Evolutionary conservation across 2,797 vertebrate genomes (phyloP).

Genomic region (Pempheris klunzingeri): DNA sequence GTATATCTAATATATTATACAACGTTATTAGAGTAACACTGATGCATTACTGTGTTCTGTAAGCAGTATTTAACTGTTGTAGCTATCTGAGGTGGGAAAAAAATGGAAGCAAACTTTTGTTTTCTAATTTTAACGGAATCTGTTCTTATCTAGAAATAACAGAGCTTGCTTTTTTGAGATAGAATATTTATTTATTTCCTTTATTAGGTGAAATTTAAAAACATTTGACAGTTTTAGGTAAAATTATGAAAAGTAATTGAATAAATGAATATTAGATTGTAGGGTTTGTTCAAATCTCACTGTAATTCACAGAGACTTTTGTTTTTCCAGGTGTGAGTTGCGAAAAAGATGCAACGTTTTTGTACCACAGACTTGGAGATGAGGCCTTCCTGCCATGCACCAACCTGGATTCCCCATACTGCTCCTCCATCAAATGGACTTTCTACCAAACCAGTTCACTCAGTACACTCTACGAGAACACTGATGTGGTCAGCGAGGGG

Average conservation of each 20-base stretch:
- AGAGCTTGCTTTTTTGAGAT: too few relatives aligned
- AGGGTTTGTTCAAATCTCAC: neutral
- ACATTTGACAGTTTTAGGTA: too few relatives aligned
- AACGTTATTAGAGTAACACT: neutral
- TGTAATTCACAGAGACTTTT: neutral
- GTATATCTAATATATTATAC: too few relatives aligned
- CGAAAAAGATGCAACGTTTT: neutral
- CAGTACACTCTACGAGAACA: neutral
- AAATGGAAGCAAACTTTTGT: too few relatives aligned
- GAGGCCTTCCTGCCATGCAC: conserved; percentile 30
- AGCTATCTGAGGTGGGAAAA: too few relatives aligned
- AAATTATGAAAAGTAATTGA: too few relatives aligned
- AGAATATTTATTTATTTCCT: too few relatives aligned
- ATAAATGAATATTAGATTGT: neutral
- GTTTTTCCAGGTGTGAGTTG: conserved; percentile 40
- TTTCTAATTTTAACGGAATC: too few relatives aligned
- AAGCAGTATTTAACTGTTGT: neutral
- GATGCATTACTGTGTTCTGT: neutral
- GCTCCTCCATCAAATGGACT: conserved; percentile 61
- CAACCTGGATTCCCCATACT: neutral
- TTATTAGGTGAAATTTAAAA: too few relatives aligned
- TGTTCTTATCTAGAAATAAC: too few relatives aligned
- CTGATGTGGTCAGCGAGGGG: conserved; percentile 12
- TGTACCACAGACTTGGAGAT: conserved; percentile 42
- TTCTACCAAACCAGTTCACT: conserved; percentile 26